Evolutionary conservation across 2,888 invertebrate genomes (phyloP), one percentile per base, ranked within the genome.

Genomic region (Lysandra coridon): DNA sequence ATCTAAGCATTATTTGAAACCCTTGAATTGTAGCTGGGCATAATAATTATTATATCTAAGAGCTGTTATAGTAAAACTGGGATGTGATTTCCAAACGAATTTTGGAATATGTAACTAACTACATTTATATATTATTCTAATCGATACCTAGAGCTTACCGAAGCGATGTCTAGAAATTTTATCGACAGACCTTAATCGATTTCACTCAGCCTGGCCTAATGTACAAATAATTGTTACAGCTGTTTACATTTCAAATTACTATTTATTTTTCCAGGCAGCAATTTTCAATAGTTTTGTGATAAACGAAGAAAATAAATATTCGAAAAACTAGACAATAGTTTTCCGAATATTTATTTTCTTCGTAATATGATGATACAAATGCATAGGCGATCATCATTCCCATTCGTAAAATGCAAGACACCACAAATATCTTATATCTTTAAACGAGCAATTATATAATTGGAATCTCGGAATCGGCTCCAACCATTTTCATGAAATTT

Each of bases 81-180:
- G 5, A 23, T 7, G 62, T 62, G 23, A 23, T n/a, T 62, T 23
- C 1, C 23, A 64, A 62, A 3, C n/a, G 0, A 23, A 64, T 64
- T 64, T 64, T 30, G 2, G 12, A 64, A 30, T 30, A 64, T 14
- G 33, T 4, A 53, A 14, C 14, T 4, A 53, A 14, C 14, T 3
- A 69, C 12, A 69, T 23, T 23, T 23, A 3, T 14, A 69, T 4
- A n/a, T 33, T 69, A 1, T 33, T 12, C 33, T 33, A 33, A 69
- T 69, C 30, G 12, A 69, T 69, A 69, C 14, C 69, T 53, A 69
- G 33, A 33, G 33, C 69, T 69, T 30, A 14, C 69, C 4, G 14
- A 69, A 69, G 69, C 69, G 4, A 69, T 69, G 33, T 69, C 33
- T 69, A 69, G 69, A 69, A 69, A 37, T 37, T 69, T 69, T 37